phyloP scores from a whole-genome alignment of 2,797 vertebrate species.

The Mionectes olivaceus region DNA sequence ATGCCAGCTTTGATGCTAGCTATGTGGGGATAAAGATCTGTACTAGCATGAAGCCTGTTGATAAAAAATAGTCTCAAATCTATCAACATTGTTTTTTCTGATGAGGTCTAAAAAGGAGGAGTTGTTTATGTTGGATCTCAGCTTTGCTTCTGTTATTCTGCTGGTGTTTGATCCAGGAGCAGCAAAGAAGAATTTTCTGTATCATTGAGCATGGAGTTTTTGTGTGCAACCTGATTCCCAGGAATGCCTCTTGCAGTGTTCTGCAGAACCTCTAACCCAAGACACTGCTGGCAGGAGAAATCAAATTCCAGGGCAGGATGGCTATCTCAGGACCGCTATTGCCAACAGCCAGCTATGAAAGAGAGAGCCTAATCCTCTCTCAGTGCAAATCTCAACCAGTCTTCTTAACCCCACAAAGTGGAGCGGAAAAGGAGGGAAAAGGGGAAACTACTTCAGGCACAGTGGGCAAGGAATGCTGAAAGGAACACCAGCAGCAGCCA shows the following conservation, averaged over 20 bases:
- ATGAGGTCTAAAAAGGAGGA: background rate
- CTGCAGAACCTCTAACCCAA: background rate
- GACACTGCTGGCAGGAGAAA: background rate
- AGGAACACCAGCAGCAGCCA: background rate
- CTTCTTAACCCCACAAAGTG: background rate
- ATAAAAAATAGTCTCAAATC: background rate
- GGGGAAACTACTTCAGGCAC: background rate
- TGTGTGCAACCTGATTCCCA: background rate
- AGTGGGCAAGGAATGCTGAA: background rate
- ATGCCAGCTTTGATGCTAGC: background rate
- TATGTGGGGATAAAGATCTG: background rate
- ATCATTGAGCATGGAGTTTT: background rate
- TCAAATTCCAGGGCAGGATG: background rate
- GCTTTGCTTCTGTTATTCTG: background rate
- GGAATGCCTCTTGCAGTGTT: background rate
- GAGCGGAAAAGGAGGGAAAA: background rate
- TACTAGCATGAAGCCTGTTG: background rate
- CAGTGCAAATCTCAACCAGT: background rate
- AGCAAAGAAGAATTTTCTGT: slow-evolving; percentile 5
- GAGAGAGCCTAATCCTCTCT: background rate
- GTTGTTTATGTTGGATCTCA: background rate
- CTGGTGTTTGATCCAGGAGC: background rate
- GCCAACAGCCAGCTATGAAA: background rate
- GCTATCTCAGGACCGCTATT: background rate
- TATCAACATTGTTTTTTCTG: background rate